These are phyloP conservation scores for Hoplostethus atlanticus DNA, from an alignment of 2,797 vertebrate species.

Conservation along the genomic window DNA sequence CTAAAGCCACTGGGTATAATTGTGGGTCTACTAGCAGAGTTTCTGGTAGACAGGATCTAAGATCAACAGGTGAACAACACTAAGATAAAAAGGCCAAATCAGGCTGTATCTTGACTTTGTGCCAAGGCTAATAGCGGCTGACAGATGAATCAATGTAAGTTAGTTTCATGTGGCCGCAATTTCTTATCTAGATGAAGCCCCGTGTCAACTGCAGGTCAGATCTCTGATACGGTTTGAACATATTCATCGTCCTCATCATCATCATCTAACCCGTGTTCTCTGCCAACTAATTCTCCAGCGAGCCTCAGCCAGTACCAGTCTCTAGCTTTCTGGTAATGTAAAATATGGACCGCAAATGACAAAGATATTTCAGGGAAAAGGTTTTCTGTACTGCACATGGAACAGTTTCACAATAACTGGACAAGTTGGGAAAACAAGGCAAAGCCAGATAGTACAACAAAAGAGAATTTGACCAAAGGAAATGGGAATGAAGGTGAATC, in stretches of 20 bases:
- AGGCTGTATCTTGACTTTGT: constrained; percentile 24
- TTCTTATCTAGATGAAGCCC: constrained; percentile 43
- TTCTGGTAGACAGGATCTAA: constrained; percentile 31
- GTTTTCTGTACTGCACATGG: constrained; percentile 1
- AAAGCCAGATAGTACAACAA: constrained; percentile 25
- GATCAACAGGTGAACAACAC: constrained; percentile 39
- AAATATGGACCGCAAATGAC: constrained; percentile 31
- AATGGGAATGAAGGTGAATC: constrained; percentile 13
- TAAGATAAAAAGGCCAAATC: constrained; percentile 38
- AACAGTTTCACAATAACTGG: constrained; percentile 6
- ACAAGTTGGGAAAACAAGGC: constrained; percentile 4
- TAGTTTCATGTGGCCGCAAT: constrained; percentile 40
- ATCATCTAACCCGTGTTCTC: constrained; percentile 38
- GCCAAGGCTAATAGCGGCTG: constrained; percentile 34
- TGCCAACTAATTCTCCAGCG: constrained; percentile 27
- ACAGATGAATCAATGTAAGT: constrained; percentile 47
- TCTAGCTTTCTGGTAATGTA: constrained; percentile 20
- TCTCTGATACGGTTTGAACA: constrained; percentile 25
- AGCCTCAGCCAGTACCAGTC: constrained; percentile 3
- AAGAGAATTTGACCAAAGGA: constrained; percentile 11
- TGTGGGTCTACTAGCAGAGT: constrained; percentile 42
- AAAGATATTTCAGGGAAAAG: constrained; percentile 4
- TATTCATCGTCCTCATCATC: constrained; percentile 26
- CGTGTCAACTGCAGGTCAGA: constrained; percentile 43
- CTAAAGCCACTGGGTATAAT: constrained; percentile 49